A percentile compares a stretch with the other conserved stretches of the same genome.
phyloP scores from a whole-genome alignment of 2,113 vertebrate species.

The Platichthys stellatus region DNA sequence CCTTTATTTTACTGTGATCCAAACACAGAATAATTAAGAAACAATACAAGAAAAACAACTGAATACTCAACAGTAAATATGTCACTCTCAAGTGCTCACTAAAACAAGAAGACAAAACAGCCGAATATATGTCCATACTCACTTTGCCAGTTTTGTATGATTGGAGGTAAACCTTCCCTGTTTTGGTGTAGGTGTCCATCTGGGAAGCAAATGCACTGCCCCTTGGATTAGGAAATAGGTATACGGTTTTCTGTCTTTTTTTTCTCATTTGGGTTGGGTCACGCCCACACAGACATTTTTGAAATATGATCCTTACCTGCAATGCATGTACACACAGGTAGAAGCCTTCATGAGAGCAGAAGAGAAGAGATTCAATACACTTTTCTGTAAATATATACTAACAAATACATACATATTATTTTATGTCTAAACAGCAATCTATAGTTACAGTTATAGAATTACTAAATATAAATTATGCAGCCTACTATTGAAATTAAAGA shows the following conservation, averaged over 20 bases:
- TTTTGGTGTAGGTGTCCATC: constrained; percentile 76
- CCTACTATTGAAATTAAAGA: too few species aligned
- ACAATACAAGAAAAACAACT: too few species aligned
- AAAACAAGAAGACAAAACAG: background rate
- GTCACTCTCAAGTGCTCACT: background rate
- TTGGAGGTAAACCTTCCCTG: constrained; percentile 76
- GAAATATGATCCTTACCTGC: constrained; percentile 58
- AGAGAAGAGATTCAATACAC: background rate
- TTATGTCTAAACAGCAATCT: too few species aligned
- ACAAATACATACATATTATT: too few species aligned
- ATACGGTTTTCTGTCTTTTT: background rate
- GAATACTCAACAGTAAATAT: too few species aligned
- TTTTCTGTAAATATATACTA: too few species aligned
- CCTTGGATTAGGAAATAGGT: background rate
- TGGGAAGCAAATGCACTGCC: background rate
- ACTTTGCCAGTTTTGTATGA: constrained; percentile 77
- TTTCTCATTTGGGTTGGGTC: background rate
- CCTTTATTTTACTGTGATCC: background rate
- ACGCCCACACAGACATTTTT: constrained; percentile 16
- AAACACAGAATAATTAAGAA: background rate
- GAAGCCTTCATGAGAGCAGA: background rate
- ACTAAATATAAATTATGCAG: background rate
- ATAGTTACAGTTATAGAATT: background rate
- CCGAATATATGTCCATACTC: constrained; percentile 35
- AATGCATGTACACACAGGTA: background rate